Conservation (phyloP, 1,140 invertebrate species). For the Leptopilina boulardi region DNA sequence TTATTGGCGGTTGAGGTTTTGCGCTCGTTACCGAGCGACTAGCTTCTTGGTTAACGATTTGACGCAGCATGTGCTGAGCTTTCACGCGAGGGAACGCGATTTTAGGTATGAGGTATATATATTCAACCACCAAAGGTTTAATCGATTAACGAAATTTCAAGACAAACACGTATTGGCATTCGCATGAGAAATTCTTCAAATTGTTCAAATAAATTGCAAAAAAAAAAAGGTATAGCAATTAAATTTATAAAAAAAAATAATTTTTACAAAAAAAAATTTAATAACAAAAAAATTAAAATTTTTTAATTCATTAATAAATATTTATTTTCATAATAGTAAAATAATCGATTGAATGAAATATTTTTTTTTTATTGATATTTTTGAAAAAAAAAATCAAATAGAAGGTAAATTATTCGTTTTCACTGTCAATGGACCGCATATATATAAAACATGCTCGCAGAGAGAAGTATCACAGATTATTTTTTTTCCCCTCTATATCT, state of each 20-base stretch:
- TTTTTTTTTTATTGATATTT: too few relatives aligned
- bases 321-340: too few relatives aligned
- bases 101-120: not conserved
- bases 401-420: not conserved
- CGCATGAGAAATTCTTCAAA: not conserved
- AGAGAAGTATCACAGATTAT: not conserved
- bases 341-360: too few relatives aligned
- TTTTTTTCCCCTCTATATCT: not conserved
- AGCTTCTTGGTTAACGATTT: constrained; percentile 30
- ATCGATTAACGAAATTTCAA: constrained; percentile 30
- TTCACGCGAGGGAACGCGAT: constrained; percentile 23
- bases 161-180: constrained; percentile 16
- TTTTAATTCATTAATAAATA: too few relatives aligned
- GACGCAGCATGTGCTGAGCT: constrained; percentile 32
- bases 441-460: not conserved
- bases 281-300: too few relatives aligned
- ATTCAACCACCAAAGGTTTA: constrained; percentile 10
- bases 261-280: too few relatives aligned
- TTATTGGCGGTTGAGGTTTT: constrained; percentile 27
- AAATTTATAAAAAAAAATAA: too few relatives aligned
- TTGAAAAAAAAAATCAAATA: too few relatives aligned
- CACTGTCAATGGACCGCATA: not conserved
- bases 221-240: too few relatives aligned
- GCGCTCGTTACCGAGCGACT: constrained; percentile 26
- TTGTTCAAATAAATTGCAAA: not conserved